Evolutionary conservation across 2,888 invertebrate genomes (phyloP).

Genomic region (Bellardia bayeri): DNA sequence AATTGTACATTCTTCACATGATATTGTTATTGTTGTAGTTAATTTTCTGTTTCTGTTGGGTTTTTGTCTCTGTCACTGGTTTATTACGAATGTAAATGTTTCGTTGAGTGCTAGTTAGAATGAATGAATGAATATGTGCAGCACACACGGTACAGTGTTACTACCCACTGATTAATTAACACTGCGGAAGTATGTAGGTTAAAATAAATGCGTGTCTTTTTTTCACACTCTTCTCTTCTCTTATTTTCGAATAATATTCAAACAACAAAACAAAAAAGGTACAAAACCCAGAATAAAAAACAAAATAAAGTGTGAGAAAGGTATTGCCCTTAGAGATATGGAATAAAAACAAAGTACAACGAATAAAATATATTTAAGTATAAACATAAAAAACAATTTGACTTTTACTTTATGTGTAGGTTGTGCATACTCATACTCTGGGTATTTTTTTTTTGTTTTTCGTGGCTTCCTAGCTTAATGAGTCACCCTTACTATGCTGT

Average conservation of each 20-base stretch:
- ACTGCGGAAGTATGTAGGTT: conserved; percentile 63
- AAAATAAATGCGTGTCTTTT: conserved; percentile 58
- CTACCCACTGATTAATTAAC: conserved; percentile 74
- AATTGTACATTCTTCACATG: conserved; percentile 4
- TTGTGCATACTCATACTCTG: neutral
- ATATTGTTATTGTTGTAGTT: conserved; percentile 24
- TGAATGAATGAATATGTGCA: neutral
- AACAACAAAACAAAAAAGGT: neutral
- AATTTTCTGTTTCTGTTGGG: neutral
- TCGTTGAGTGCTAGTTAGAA: conserved; percentile 2
- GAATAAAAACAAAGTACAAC: neutral
- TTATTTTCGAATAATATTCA: conserved; percentile 1
- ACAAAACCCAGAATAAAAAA: neutral
- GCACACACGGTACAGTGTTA: conserved; percentile 57
- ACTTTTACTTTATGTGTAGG: conserved; percentile 32
- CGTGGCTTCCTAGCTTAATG: conserved; percentile 30
- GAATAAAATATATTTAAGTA: conserved; percentile 8
- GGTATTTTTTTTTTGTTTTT: neutral
- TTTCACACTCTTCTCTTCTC: neutral
- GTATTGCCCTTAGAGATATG: conserved; percentile 7
- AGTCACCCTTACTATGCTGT: conserved; percentile 38
- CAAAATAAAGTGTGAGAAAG: conserved; percentile 20
- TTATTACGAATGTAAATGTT: neutral
- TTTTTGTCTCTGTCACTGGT: conserved; percentile 15
- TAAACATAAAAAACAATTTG: conserved; percentile 31